Evolutionary conservation across 2,113 vertebrate genomes (phyloP).

Genomic region (Malurus cyaneus): DNA sequence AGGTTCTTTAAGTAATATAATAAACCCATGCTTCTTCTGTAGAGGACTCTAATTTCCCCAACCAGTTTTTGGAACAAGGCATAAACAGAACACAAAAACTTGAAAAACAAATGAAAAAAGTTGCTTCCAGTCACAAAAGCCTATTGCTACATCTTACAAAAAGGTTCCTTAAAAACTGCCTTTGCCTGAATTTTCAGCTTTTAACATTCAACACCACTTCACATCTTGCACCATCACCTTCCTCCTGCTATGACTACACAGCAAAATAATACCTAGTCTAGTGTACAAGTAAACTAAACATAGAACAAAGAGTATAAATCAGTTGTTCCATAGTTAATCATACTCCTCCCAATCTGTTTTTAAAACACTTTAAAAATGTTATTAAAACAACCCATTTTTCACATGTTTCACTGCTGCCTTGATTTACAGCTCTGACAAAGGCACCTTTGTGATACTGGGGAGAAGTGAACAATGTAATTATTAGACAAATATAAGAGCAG

Average conservation of each 20-base stretch:
- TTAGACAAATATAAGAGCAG: conserved; percentile 16
- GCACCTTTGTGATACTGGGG: not conserved
- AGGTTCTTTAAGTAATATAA: conserved; percentile 24
- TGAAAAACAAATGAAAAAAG: not conserved
- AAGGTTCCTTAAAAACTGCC: not conserved
- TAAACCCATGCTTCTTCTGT: conserved; percentile 6
- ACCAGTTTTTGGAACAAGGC: not conserved
- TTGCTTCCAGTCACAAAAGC: not conserved
- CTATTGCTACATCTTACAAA: not conserved
- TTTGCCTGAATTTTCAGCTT: not conserved
- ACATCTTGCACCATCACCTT: not conserved
- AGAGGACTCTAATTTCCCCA: conserved; percentile 27
- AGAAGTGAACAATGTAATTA: conserved; percentile 12
- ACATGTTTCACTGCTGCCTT: not conserved
- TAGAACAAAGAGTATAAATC: not conserved
- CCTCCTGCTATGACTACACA: not conserved
- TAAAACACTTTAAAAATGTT: not conserved
- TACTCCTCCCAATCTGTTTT: not conserved
- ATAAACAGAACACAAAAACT: not conserved
- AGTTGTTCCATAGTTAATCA: not conserved
- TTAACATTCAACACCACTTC: not conserved
- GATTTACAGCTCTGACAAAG: conserved; percentile 41
- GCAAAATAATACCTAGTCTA: not conserved
- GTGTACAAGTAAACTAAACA: not conserved
- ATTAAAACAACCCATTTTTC: conserved; percentile 21